phyloP scores from a whole-genome alignment of 64 coral and sea anemone genomes.

The Stylophora pistillata region DNA sequence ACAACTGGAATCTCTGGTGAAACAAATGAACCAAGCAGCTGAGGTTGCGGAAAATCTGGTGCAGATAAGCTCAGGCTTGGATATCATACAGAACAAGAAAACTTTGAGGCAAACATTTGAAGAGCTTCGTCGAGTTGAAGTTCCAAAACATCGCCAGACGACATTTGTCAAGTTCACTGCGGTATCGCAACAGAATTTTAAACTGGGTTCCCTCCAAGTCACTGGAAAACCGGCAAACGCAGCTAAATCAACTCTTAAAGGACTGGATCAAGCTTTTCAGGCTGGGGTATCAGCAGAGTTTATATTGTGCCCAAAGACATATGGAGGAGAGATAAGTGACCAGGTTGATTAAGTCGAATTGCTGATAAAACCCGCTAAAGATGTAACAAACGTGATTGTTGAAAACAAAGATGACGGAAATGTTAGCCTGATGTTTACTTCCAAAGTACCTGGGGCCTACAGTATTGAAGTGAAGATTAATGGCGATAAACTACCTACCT shows the following conservation, averaged over 20 bases:
- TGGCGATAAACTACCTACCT: no score
- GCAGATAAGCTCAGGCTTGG: neutral
- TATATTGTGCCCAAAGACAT: conserved; percentile 6
- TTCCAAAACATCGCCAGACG: neutral
- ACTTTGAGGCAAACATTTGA: neutral
- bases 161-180: neutral
- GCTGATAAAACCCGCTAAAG: neutral
- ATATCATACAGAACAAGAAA: neutral
- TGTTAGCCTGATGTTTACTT: neutral
- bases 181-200: neutral
- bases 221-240: neutral
- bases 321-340: neutral
- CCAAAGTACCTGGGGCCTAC: no score
- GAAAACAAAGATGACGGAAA: neutral
- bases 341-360: neutral
- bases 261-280: neutral
- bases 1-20: neutral
- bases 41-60: conserved; percentile 5
- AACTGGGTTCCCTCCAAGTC: neutral
- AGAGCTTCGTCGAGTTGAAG: neutral
- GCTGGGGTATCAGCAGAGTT: neutral
- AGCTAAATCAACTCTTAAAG: neutral
- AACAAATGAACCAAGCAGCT: no score
- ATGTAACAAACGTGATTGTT: neutral
- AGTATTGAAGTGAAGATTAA: no score